Percentiles rank a stretch among this genome's conserved stretches.
These are phyloP conservation scores for Pseudomyrmex flavicornis DNA, from an alignment of 1,140 invertebrate species.

Conservation along the genomic window DNA sequence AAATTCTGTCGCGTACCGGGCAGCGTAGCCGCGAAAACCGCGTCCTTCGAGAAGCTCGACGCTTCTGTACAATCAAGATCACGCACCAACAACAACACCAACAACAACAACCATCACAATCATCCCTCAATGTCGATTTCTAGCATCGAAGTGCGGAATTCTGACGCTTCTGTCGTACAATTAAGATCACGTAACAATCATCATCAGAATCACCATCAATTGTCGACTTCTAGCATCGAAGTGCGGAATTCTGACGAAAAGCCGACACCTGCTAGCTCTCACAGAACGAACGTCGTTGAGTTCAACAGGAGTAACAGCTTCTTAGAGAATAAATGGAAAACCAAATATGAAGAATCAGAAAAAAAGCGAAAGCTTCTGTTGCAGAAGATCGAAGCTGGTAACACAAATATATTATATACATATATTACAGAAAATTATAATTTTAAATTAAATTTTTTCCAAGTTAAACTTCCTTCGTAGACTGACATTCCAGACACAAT, in stretches of 20 bases:
- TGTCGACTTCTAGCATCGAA: constrained; percentile 67
- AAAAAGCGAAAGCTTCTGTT: constrained; percentile 88
- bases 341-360: constrained; percentile 89
- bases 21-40: constrained; percentile 81
- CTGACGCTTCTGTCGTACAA: constrained; percentile 75
- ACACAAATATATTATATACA: constrained; percentile 43
- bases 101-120: constrained; percentile 23
- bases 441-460: no score
- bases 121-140: constrained; percentile 56
- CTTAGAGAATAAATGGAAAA: constrained; percentile 86
- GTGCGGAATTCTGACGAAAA: constrained; percentile 53
- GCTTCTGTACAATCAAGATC: constrained; percentile 68
- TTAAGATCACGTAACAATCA: constrained; percentile 24
- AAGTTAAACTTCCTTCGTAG: no score
- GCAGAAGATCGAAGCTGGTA: constrained; percentile 89
- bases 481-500: no score
- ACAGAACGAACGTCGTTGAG: constrained; percentile 53
- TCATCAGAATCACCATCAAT: background rate
- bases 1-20: constrained; percentile 71
- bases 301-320: constrained; percentile 79
- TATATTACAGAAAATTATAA: background rate
- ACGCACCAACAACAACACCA: constrained; percentile 64
- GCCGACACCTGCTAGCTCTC: background rate
- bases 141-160: constrained; percentile 66
- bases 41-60: constrained; percentile 81